A percentile compares a stretch with the other conserved stretches of the same genome.
Conservation (phyloP, 2,888 invertebrate genomes). For the Camptogramma bilineatum region DNA sequence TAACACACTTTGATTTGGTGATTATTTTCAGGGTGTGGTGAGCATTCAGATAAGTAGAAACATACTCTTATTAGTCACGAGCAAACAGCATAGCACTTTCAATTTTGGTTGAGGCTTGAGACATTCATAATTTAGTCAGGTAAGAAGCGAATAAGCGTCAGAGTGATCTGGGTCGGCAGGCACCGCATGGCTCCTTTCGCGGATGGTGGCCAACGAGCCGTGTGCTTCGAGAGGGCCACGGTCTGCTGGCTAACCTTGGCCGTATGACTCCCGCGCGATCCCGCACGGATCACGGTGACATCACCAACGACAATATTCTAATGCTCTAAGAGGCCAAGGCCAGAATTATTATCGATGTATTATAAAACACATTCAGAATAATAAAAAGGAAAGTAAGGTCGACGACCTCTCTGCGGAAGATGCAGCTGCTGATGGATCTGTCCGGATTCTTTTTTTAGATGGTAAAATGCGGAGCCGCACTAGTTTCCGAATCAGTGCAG, state of each 20-base stretch:
- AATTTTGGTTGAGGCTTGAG: conserved; percentile 56
- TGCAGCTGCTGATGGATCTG: conserved; percentile 66
- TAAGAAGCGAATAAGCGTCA: conserved; percentile 66
- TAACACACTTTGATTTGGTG: not conserved
- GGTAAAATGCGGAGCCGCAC: conserved; percentile 61
- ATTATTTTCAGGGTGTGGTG: conserved; percentile 2
- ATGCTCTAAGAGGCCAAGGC: conserved; percentile 69
- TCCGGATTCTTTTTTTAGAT: conserved; percentile 72
- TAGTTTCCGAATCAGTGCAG: conserved; percentile 52
- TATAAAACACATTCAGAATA: conserved; percentile 59
- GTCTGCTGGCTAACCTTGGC: conserved; percentile 80
- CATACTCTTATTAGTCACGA: conserved; percentile 34
- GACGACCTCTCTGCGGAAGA: conserved; percentile 67
- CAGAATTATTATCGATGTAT: conserved; percentile 66
- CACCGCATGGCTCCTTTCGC: conserved; percentile 69
- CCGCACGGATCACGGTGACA: conserved; percentile 71
- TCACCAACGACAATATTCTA: conserved; percentile 66
- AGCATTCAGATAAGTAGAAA: conserved; percentile 7
- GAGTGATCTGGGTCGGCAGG: conserved; percentile 72
- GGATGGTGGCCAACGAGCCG: conserved; percentile 73
- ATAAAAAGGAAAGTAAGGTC: conserved; percentile 79
- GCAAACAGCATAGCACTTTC: conserved; percentile 57
- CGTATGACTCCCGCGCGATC: conserved; percentile 70
- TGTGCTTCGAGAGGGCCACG: conserved; percentile 73
- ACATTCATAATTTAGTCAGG: conserved; percentile 60